Evolutionary conservation across 2,797 vertebrate genomes (phyloP).

Genomic region (Sparus aurata): DNA sequence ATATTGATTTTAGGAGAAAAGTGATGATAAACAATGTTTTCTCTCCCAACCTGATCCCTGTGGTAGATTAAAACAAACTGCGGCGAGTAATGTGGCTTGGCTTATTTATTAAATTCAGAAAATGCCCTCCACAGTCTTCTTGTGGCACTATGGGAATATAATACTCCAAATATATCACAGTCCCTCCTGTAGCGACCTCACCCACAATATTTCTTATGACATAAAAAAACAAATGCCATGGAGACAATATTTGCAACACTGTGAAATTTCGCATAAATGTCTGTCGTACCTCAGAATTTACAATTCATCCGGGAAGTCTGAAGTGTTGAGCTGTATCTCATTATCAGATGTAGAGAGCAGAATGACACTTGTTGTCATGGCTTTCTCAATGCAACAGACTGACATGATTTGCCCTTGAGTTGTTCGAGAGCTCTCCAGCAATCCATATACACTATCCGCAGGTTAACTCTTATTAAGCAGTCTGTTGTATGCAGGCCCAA

Average conservation of each 20-base stretch:
- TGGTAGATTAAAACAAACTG: constrained; percentile 65
- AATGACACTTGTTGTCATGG: neutral
- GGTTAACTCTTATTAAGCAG: neutral
- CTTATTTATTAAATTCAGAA: constrained; percentile 63
- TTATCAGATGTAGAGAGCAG: neutral
- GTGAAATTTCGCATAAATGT: constrained; percentile 28
- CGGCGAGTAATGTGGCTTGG: constrained; percentile 54
- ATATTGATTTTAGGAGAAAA: constrained; percentile 71
- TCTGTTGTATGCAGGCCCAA: neutral
- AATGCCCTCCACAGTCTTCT: constrained; percentile 45
- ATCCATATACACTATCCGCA: neutral
- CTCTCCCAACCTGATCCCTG: constrained; percentile 41
- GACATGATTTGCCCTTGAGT: neutral
- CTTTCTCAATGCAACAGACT: neutral
- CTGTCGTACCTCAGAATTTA: constrained; percentile 20
- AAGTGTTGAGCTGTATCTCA: constrained; percentile 21
- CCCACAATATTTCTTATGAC: constrained; percentile 6
- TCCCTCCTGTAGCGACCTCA: constrained; percentile 11
- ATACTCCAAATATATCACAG: constrained; percentile 47
- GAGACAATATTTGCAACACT: constrained; percentile 24
- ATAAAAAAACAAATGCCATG: constrained; percentile 21
- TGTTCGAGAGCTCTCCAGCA: neutral
- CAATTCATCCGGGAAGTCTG: constrained; percentile 10
- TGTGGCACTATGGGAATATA: constrained; percentile 38
- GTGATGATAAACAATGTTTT: constrained; percentile 73